These are phyloP conservation scores for Rhagium mordax DNA, from an alignment of 2,888 invertebrate species.

Conservation along the genomic window DNA sequence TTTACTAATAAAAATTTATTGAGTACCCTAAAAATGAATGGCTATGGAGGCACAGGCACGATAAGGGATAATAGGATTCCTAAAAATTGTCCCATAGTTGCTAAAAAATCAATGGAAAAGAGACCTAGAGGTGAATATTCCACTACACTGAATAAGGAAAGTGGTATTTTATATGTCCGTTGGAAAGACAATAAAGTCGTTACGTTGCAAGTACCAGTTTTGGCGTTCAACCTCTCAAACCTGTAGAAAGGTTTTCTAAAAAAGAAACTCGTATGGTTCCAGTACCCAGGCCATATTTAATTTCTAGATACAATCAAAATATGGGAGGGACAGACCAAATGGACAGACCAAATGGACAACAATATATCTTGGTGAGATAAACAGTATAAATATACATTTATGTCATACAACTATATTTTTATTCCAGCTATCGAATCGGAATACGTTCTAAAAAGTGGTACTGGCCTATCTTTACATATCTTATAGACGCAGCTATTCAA, in stretches of 20 bases:
- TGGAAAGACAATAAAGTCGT: not conserved
- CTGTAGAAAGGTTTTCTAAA: not conserved
- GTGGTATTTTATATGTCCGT: too few relatives aligned
- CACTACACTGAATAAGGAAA: too few relatives aligned
- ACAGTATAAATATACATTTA: not conserved
- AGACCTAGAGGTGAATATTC: not conserved
- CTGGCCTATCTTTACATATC: constrained; percentile 2
- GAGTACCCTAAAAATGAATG: constrained; percentile 18
- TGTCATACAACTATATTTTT: not conserved
- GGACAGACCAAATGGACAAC: constrained; percentile 23
- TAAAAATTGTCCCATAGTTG: constrained; percentile 35
- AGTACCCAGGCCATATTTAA: not conserved
- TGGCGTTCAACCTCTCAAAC: not conserved
- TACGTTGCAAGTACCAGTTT: not conserved
- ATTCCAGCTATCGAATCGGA: constrained; percentile 3
- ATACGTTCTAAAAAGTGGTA: constrained; percentile 6
- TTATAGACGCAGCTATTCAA: not conserved
- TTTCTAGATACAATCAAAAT: not conserved
- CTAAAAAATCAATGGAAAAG: constrained; percentile 13
- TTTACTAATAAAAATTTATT: constrained; percentile 50
- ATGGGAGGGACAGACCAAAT: constrained; percentile 20
- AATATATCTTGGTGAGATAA: not conserved
- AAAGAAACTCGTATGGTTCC: not conserved
- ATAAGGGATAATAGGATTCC: constrained; percentile 53
- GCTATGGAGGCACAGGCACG: constrained; percentile 54